Base-by-base conservation (phyloP, 2,888 invertebrate genomes). In the Vanessa cardui region DNA sequence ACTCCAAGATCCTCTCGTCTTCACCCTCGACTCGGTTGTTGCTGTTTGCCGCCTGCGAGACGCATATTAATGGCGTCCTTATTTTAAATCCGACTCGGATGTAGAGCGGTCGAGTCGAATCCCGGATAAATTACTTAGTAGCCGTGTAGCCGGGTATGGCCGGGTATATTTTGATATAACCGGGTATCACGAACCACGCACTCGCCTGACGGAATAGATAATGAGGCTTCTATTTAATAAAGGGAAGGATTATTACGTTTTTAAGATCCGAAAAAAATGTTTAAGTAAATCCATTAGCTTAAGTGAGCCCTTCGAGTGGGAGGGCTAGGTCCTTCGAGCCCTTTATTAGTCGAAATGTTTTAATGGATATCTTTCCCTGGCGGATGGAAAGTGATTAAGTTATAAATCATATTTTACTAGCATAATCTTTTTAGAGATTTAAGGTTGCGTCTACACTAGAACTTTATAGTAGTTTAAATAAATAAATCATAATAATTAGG, bases 1-100 rank as follows among this genome's bases (percentile, higher is more conserved):
- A 44, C 59, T 72, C 69, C 69, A 49, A 49, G 5, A 8, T 16
- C 15, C 21, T 31, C 18, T 59, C 62, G 65, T 72, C 75, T 75
- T 63, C 74, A 65, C 68, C 66, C 74, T 64, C 15, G 15, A 44
- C 60, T 60, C 50, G 83, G 82, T 83, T 84, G 84, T 84, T 84
- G 83, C 83, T 84, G 80, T 87, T 85, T 85, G 82, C 80, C 80
- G 76, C 79, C 78, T 79, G 78, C 81, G 81, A 76, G 76, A 84
- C 86, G 87, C 85, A 86, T 86, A 88, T 87, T 87, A 87, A 88
- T 87, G 83, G 78, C 78, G 81, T 83, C 84, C 83, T 88, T 86
- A 87, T 83, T 87, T 86, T 85, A 86, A 85, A 85, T 85, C 86
- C 84, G 76, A 78, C 74, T 69, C 75, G 80, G 84, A 81, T 83